Evolutionary conservation across 2,797 vertebrate genomes (phyloP), one percentile per base, ranked within the genome.

Genomic region (Tenualosa ilisha): DNA sequence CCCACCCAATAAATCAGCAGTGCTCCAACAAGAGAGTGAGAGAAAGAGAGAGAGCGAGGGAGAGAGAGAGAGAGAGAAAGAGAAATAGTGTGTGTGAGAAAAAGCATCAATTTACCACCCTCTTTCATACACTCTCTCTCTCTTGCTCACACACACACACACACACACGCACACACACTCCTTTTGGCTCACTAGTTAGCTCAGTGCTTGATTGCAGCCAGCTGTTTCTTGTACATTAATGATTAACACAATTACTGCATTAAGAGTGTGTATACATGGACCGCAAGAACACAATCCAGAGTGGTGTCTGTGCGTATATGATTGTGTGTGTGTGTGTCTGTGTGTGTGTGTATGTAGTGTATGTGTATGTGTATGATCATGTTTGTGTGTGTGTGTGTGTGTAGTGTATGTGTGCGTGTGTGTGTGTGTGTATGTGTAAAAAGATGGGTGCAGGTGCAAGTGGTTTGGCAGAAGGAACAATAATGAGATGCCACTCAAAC

Each of bases 1-100:
- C 91, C 82, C 91, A 92, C 93, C 93, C 90, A 92, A 94, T 95
- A 94, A 96, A 96, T 95, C 95, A 93, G 87, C 54, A 84, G 85
- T 87, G 79, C 88, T 90, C 85, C 84, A 85, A 75, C 68, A 79
- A 92, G 81, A 84, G 50, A 84, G 40, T 22, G 72, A 40, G 31
- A 40, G 68, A 40, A 15, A 72, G 0, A 7, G 31, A 40, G 6
- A 40, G 68, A 17, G n/a, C 20, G 31, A 72, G 31, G 40, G 68
- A 40, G 31, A 72, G 26, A 17, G 65, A 63, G 22, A 22, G 22
- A 59, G 20, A 22, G 17, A 59, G 56, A 6, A 2, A 59, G 22
- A 59, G 17, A 53, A 15, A 53, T 0, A 4, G 51, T 11, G 12
- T 5, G 51, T n/a, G n/a, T 65, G 63, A 65, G n/a, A 65, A 24